A percentile compares a stretch with the other conserved stretches of the same genome.
Evolutionary conservation across 2,797 vertebrate species (phyloP).

Genomic region (Picus viridis): DNA sequence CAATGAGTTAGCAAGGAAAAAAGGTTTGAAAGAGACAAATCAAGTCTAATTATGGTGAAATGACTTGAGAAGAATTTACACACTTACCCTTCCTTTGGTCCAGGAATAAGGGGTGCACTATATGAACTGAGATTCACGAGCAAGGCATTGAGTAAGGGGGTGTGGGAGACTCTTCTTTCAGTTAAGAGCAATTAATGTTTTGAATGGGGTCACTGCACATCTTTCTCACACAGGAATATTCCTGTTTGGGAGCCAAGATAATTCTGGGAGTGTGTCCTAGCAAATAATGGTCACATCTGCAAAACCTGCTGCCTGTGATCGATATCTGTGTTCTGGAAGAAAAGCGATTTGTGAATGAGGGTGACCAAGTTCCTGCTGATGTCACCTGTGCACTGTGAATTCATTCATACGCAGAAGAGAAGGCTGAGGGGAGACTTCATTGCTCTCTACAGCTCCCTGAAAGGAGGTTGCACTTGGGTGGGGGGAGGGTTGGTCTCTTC

Average conservation of each 20-base stretch:
- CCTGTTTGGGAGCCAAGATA: background rate
- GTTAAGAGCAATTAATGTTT: conserved; percentile 12
- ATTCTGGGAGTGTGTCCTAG: background rate
- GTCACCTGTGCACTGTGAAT: background rate
- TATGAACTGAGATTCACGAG: background rate
- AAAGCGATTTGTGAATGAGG: background rate
- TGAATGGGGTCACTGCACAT: conserved; percentile 11
- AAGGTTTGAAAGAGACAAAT: conserved; percentile 42
- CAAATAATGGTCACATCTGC: background rate
- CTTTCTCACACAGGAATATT: background rate
- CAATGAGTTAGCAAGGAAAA: conserved; percentile 8
- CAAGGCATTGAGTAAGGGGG: background rate
- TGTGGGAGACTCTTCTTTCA: background rate
- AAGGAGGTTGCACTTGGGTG: no score
- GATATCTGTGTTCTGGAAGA: background rate
- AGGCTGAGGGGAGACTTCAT: no score
- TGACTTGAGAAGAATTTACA: conserved; percentile 44
- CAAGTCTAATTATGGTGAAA: conserved; percentile 54
- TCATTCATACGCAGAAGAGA: background rate
- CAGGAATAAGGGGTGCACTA: background rate
- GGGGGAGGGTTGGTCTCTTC: no score
- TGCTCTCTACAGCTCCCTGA: no score
- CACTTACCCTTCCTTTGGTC: background rate
- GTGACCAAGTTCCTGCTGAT: background rate
- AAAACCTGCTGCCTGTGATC: background rate